Evolutionary conservation across 2,113 vertebrate genomes (phyloP).

Genomic region (Salminus brasiliensis): DNA sequence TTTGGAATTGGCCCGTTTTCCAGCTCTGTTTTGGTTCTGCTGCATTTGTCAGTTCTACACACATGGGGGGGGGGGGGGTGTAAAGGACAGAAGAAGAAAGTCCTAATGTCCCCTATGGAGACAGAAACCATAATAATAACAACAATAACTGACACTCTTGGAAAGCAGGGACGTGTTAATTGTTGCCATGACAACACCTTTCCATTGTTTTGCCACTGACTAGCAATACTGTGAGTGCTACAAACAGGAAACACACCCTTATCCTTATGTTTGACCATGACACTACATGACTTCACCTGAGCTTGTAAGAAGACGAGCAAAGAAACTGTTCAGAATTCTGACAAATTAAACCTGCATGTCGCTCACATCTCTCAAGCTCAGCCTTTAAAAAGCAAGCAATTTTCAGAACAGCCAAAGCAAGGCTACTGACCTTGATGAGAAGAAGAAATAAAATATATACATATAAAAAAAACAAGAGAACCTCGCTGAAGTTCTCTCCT

Average conservation of each 20-base stretch:
- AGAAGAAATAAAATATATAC: no score
- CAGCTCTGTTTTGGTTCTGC: no score
- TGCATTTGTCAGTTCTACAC: no score
- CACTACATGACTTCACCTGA: neutral
- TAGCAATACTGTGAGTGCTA: neutral
- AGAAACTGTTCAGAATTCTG: no score
- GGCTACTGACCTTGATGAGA: neutral
- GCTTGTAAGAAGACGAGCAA: no score
- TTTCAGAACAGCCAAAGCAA: neutral
- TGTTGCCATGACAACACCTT: conserved; percentile 2
- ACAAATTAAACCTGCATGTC: no score
- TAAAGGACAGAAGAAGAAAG: neutral
- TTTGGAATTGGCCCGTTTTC: no score
- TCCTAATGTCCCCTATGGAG: neutral
- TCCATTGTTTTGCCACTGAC: neutral
- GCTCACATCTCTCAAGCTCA: no score
- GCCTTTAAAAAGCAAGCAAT: no score
- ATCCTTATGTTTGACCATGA: neutral
- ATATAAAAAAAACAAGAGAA: neutral
- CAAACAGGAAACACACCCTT: neutral
- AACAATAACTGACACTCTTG: neutral
- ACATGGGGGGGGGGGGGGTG: no score
- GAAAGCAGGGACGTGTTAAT: neutral
- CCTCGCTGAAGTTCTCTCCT: neutral
- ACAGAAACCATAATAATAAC: neutral